Conservation (phyloP, 2,113 vertebrate genomes). For the Echinops telfairi region DNA sequence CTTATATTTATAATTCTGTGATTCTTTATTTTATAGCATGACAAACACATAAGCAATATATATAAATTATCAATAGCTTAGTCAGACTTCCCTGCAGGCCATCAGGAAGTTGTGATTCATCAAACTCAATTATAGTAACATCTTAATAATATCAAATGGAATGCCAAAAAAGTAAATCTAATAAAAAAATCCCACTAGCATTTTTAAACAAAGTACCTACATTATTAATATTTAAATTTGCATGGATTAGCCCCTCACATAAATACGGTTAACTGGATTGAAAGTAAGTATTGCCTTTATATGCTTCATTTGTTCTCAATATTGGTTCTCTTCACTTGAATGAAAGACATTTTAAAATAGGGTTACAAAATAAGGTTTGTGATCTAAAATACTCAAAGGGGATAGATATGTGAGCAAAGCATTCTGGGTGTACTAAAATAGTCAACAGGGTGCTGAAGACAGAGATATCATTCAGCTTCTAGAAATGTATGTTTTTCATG, state of each 20-base stretch:
- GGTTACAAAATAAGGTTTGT: background rate
- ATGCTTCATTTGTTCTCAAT: background rate
- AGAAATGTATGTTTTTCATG: background rate
- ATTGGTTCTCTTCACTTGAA: background rate
- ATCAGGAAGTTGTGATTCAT: background rate
- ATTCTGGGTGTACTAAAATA: background rate
- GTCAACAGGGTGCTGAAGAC: background rate
- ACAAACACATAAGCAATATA: background rate
- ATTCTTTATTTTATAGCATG: conserved; percentile 11
- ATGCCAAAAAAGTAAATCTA: background rate
- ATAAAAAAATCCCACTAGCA: background rate
- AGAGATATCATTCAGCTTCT: background rate
- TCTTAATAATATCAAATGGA: background rate
- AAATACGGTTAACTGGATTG: background rate
- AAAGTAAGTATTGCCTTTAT: background rate
- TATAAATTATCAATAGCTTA: background rate
- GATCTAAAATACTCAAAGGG: background rate
- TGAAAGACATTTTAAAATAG: background rate
- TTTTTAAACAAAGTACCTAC: background rate
- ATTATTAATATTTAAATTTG: background rate
- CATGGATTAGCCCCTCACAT: background rate
- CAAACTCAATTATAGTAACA: conserved; percentile 8
- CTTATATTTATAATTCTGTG: background rate
- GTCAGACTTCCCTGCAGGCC: background rate
- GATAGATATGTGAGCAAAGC: background rate